Evolutionary conservation across 2,888 invertebrate species (phyloP), one percentile per base, ranked within the genome.

Genomic region (Serripes groenlandicus): DNA sequence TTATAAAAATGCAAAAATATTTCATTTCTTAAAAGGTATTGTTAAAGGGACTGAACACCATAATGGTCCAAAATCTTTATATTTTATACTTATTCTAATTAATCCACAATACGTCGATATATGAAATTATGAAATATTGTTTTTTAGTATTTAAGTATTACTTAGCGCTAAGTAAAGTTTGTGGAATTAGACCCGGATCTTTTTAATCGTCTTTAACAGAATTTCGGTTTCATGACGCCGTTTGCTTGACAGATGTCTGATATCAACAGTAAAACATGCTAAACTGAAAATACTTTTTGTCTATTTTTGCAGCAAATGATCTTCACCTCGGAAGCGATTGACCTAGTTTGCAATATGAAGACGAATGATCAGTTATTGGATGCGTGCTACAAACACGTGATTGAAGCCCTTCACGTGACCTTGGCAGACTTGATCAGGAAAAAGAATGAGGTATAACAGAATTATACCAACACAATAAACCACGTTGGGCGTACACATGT

Each of bases 371-470:
- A 26, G 15, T 23, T 80, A 60, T 69, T 69, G 21, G 28, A 32
- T 49, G 32, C 76, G 7, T 85, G 85, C 58, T 85, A 77, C 54
- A 80, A 78, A 32, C 80, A 81, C 64, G 77, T 75, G 60, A 32
- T 83, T n/a, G 52, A 78, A 23, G 81, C 77, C 3, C 54, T 85
- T 30, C 83, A 85, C 60, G 83, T 85, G 54, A 71, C 82, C 18
- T 37, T 85, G 18, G 85, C 85, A 26, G 85, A 85, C 58, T 34
- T 75, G 11, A n/a, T n/a, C n/a, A n/a, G n/a, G n/a, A n/a, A n/a
- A n/a, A n/a, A n/a, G n/a, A n/a, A n/a, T n/a, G n/a, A n/a, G n/a
- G n/a, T n/a, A n/a, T n/a, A n/a, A n/a, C n/a, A n/a, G n/a, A n/a
- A n/a, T n/a, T n/a, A n/a, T n/a, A n/a, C n/a, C n/a, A n/a, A n/a